A percentile compares a stretch with the other conserved stretches of the same genome.
Evolutionary conservation across 2,113 vertebrate species (phyloP).

Genomic region (Perca flavescens): DNA sequence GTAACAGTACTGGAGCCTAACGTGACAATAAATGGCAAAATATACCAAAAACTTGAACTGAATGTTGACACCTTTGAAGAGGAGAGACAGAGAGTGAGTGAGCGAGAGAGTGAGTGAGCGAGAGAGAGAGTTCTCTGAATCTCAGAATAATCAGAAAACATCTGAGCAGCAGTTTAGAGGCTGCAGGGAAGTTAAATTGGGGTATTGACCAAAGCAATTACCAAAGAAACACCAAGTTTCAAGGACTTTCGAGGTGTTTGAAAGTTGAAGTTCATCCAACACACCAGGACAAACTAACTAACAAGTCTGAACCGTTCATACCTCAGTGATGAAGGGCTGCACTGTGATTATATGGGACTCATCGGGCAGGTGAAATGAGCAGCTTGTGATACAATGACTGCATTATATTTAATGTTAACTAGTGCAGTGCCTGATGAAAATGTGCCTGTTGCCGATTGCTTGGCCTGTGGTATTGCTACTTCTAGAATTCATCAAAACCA

Average conservation of each 20-base stretch:
- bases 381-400: constrained; percentile 1
- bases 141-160: constrained; percentile 28
- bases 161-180: constrained; percentile 25
- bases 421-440: no score
- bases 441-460: no score
- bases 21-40: constrained; percentile 7
- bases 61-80: constrained; percentile 12
- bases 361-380: constrained; percentile 22
- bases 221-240: constrained; percentile 44
- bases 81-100: constrained; percentile 1
- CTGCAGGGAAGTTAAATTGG: constrained; percentile 23
- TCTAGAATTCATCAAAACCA: no score
- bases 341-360: constrained; percentile 37
- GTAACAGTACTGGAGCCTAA: constrained; percentile 13
- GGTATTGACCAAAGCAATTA: constrained; percentile 48
- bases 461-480: no score
- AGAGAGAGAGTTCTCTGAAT: neutral
- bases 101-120: neutral
- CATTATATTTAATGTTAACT: constrained; percentile 13
- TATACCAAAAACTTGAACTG: neutral
- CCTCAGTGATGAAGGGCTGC: constrained; percentile 31
- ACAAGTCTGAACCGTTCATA: constrained; percentile 9
- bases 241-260: constrained; percentile 38
- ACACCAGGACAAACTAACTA: neutral
- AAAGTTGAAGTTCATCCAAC: constrained; percentile 49